These are phyloP conservation scores for Bolinopsis microptera DNA, from an alignment of 37 sponge, comb jelly and placozoan species.

Conservation along the genomic window DNA sequence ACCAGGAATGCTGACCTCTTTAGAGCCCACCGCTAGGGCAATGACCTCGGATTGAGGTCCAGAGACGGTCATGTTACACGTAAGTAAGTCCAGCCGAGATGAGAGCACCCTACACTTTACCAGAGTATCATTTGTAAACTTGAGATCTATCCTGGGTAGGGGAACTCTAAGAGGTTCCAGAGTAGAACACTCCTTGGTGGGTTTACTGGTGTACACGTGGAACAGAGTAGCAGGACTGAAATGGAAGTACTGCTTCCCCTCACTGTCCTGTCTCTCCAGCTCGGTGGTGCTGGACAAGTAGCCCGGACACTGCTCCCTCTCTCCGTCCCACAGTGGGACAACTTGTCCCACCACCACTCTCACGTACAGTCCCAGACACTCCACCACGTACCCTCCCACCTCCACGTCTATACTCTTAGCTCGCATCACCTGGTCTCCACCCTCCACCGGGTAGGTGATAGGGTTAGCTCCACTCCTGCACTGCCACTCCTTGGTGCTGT, in stretches of 20 bases:
- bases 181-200: background rate
- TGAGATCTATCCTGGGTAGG: background rate
- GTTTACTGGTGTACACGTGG: background rate
- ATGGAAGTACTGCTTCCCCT: background rate
- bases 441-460: background rate
- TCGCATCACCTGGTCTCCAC: background rate
- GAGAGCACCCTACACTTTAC: background rate
- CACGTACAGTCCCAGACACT: constrained; percentile 23
- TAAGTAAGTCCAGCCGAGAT: background rate
- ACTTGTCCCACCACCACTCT: constrained; percentile 15
- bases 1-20: background rate
- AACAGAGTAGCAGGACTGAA: background rate
- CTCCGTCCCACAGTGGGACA: constrained; percentile 1
- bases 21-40: background rate
- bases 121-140: background rate
- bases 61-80: constrained; percentile 29
- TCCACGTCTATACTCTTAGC: constrained; percentile 13
- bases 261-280: background rate
- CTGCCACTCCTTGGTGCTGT: background rate
- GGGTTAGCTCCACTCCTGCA: background rate
- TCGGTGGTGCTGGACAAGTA: background rate
- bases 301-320: background rate
- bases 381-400: constrained; percentile 31
- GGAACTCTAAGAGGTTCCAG: background rate
- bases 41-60: background rate